Conservation (phyloP, 2,797 vertebrate genomes). For the Sebastes flavidus region DNA sequence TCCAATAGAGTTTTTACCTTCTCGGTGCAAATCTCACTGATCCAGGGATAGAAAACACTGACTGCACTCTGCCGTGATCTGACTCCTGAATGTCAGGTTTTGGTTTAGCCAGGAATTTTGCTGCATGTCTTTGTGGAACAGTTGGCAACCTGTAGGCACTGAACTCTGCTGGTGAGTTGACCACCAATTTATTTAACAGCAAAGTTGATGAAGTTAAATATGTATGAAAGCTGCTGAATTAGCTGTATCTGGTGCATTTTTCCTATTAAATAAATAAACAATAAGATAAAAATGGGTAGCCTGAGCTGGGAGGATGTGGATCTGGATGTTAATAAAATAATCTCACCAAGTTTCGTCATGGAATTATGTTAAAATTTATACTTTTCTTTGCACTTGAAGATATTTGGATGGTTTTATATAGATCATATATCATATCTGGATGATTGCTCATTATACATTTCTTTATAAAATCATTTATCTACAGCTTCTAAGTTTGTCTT, state of each 20-base stretch:
- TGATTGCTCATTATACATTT: background rate
- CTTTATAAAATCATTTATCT: background rate
- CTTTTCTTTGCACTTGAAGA: background rate
- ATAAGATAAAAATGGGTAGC: background rate
- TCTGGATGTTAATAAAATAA: background rate
- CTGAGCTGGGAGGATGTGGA: background rate
- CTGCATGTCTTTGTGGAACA: slow-evolving; percentile 25
- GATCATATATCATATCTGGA: background rate
- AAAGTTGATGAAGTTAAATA: background rate
- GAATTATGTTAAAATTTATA: background rate
- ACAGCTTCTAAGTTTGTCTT: background rate
- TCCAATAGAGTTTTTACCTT: slow-evolving; percentile 73
- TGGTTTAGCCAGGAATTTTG: background rate
- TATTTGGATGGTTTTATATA: background rate
- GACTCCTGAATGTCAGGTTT: slow-evolving; percentile 11
- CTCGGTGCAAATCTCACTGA: slow-evolving; percentile 50
- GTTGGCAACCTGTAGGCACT: slow-evolving; percentile 17
- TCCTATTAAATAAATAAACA: background rate
- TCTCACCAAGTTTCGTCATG: background rate
- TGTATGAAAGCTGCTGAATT: background rate
- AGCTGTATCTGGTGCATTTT: background rate
- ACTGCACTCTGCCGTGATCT: background rate
- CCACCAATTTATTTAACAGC: background rate
- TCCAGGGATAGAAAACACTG: slow-evolving; percentile 56
- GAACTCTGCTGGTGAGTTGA: slow-evolving; percentile 64